Evolutionary conservation across 30 jellyfish, hydroid and myxozoan genomes (phyloP), one percentile per base, ranked within the genome.

Genomic region (Nemopilema nomurai): DNA sequence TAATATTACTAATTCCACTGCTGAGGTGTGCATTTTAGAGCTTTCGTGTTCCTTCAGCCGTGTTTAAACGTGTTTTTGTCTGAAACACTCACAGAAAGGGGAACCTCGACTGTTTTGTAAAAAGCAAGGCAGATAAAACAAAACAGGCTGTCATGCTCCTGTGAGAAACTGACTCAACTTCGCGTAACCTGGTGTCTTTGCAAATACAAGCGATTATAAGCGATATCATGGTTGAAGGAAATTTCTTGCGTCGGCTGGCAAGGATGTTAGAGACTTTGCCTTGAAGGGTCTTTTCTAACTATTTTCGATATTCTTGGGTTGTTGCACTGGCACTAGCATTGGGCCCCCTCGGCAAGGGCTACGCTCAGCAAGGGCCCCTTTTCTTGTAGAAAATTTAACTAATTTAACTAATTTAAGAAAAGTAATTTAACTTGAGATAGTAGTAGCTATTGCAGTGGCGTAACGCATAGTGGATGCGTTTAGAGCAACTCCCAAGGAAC

Each of bases 91-190:
- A 69, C 80, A 4, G 80, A 69, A 69, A 69, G 22, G 80, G 80
- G 80, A 69, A 31, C 80, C 80, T 69, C 80, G 41, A 69, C 31
- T 69, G 80, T 69, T 69, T 22, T 69, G 80, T 67, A 69, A 69
- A 69, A 69, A 69, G 80, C 80, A 69, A 69, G 80, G 69, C 62
- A 69, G 80, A 77, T 52, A 52, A 49, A 41, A 41, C 87, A 77
- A 18, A 77, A 16, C 18, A 77, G 87, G 57, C 52, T 77, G 16
- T 77, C 77, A 51, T 51, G 78, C 77, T 77, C 77, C 77, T 51
- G 77, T 77, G 81, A 77, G 77, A 41, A 77, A 77, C 78, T 77
- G 75, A 77, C 87, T 81, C 87, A 77, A 51, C 50, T 51, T 53
- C 79, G 82, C 81, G 27, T 31, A n/a, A n/a, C 87, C 77, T 77